Evolutionary conservation across 2,888 invertebrate genomes (phyloP), one percentile per base, ranked within the genome.

Genomic region (Scrobipalpa costella): DNA sequence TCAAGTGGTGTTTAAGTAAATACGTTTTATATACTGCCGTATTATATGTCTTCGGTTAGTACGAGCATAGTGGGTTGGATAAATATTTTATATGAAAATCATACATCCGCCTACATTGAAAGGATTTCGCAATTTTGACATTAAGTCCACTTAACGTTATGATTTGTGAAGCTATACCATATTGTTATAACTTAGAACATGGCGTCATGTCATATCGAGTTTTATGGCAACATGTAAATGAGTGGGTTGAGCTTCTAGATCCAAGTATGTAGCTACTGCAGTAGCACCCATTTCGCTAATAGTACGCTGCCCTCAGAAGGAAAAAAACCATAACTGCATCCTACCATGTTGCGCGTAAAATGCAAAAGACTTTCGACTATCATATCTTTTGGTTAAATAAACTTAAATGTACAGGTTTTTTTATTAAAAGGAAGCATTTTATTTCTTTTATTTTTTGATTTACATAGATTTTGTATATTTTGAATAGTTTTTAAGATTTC

Each of bases 121-220:
- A 52, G 50, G 11, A 21, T 50, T 27, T 8, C 3, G 50, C 50
- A 52, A 52, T 33, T 27, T 3, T 27, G 13, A 6, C 52, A 13
- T 52, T 27, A 33, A 52, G 27, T n/a, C 27, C 52, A 52, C 52
- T 52, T 52, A 52, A n/a, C 52, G 33, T n/a, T 33, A n/a, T 33
- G n/a, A 52, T 27, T 49, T 19, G 19, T 52, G 52, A 52, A 33
- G 52, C n/a, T 27, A 6, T 27, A 33, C 52, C n/a, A 27, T 27
- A n/a, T n/a, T 2, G 27, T n/a, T 27, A 9, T 50, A 50, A 19
- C 50, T 19, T n/a, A 33, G 27, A 52, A 33, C 33, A 27, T 7
- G 21, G 33, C 13, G 52, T 52, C 33, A 33, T 52, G 19, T 50
- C 17, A 50, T 50, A 44, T 7, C 44, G 44, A n/a, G n/a, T 15